These are phyloP conservation scores for Callospermophilus lateralis DNA, from an alignment of 2,113 vertebrate species.

Conservation along the genomic window DNA sequence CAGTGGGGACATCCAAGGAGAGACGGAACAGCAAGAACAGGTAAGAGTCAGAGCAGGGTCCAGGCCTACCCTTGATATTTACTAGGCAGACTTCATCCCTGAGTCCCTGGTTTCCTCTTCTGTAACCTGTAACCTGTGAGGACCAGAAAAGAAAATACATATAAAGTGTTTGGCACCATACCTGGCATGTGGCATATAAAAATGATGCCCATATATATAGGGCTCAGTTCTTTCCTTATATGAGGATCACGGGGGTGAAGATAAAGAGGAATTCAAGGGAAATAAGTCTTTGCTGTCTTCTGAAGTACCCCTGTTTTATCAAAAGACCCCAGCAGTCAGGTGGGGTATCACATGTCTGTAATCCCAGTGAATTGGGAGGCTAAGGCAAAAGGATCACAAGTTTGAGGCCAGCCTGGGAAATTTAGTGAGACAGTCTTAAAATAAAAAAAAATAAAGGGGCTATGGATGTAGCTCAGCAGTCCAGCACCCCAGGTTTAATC, in stretches of 20 bases:
- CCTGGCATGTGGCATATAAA: neutral
- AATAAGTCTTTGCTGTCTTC: neutral
- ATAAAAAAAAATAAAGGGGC: too few relatives aligned
- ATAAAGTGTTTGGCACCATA: neutral
- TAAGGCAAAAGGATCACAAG: too few relatives aligned
- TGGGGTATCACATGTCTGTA: too few relatives aligned
- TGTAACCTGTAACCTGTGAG: neutral
- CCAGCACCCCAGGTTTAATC: too few relatives aligned
- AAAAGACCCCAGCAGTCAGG: neutral
- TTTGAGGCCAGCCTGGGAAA: too few relatives aligned
- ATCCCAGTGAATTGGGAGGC: too few relatives aligned
- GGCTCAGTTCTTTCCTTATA: neutral
- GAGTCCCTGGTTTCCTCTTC: neutral
- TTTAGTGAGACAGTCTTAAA: too few relatives aligned
- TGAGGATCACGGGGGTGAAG: neutral
- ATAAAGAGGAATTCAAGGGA: neutral
- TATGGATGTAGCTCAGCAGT: too few relatives aligned
- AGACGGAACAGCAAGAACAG: neutral
- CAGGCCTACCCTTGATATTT: neutral
- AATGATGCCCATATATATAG: neutral
- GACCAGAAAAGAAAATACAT: neutral
- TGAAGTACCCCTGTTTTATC: conserved; percentile 11
- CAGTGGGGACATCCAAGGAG: neutral
- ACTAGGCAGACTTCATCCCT: neutral
- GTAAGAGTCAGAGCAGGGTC: neutral